Base-by-base conservation (phyloP, 2,113 vertebrate genomes). In the Amphiprion ocellaris region DNA sequence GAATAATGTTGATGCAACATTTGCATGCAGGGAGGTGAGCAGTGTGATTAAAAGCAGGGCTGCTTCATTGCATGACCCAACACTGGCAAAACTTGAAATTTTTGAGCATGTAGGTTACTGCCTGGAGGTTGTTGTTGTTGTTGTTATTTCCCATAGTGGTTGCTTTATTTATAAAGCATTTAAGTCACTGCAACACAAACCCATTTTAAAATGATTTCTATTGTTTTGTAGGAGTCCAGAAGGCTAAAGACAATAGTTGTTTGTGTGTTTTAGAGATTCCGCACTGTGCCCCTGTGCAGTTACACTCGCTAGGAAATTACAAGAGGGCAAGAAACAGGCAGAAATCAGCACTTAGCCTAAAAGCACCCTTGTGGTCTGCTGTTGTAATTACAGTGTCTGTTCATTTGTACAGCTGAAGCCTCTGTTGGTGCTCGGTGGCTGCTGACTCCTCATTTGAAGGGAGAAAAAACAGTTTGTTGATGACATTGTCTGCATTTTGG, bases 391-490 rank as follows among this genome's bases (percentile, higher is more conserved):
- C 7, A 46, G 58, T 47, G 47, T 62, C 62, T 69, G 59, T 23
- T 61, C 2, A 67, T 82, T 60, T 37, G 63, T 52, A 33, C 24
- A 80, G 46, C 39, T 50, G 44, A 33, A 81, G 53, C 61, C 52
- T 78, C 46, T 69, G 55, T 19, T 61, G 37, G 53, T 64, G 74
- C 55, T n/a, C 0, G 7, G 63, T 56, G 66, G 60, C 54, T 82
- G 67, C 81, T 65, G 61, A 73, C 56, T 75, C 53, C 37, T 74
- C 33, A 65, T 66, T 8, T 56, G 23, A 53, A 39, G 41, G n/a
- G 24, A 44, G 17, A 52, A 21, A 74, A 74, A 77, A 26, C n/a
- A 26, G 46, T 4, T 28, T 10, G 37, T 24, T 46, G n/a, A 14
- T 46, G 21, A n/a, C 19, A 21, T 21, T 37, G 17, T 11, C 33